Conservation (phyloP, 2,113 vertebrate species). For the Bubo blakistoni region DNA sequence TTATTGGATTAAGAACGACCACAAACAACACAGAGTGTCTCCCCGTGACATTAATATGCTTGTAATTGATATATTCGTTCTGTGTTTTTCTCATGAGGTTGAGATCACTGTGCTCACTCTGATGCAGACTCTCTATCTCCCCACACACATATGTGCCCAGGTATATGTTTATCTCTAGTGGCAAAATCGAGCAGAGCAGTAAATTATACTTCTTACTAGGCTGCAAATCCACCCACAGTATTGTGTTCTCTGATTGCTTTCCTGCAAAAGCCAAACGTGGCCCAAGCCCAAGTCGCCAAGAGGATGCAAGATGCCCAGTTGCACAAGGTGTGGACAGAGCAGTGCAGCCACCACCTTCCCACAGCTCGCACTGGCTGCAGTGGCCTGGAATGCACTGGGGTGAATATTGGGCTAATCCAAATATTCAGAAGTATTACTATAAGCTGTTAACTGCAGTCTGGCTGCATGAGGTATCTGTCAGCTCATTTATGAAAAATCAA, state of each 20-base stretch:
- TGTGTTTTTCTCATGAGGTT: not conserved
- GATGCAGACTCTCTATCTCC: not conserved
- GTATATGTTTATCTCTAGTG: not conserved
- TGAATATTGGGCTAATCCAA: not conserved
- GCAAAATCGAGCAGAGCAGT: not conserved
- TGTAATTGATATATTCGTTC: not conserved
- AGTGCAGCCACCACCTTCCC: accelerated
- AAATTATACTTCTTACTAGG: not conserved
- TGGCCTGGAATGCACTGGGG: accelerated
- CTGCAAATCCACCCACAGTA: not conserved
- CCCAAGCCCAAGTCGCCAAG: accelerated
- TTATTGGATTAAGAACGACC: slow-evolving; percentile 48
- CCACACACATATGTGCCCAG: not conserved
- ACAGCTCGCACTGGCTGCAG: too few species aligned
- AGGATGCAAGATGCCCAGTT: not conserved
- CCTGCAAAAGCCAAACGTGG: not conserved
- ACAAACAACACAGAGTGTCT: slow-evolving; percentile 29
- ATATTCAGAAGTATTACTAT: accelerated
- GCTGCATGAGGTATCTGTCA: not conserved
- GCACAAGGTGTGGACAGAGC: accelerated
- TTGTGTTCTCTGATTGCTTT: not conserved
- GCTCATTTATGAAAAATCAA: not conserved
- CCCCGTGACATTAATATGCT: slow-evolving; percentile 5
- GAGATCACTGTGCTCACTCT: not conserved
- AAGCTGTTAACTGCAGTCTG: not conserved